Conservation (phyloP, 92 coral and sea anemone species). For the Porites lobata region DNA sequence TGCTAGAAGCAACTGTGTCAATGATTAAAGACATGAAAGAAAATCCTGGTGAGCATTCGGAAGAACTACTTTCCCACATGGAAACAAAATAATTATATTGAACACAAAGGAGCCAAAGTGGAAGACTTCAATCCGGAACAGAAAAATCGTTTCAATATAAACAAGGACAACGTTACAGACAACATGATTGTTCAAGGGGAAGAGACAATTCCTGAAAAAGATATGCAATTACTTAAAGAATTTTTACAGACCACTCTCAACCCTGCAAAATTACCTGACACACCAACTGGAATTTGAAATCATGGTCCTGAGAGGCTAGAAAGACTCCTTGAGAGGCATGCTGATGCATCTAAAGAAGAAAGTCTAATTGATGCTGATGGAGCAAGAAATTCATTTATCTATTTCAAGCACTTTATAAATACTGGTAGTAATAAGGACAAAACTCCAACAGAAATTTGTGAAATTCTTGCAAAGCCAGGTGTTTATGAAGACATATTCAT, state of each 20-base stretch:
- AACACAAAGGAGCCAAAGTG: constrained; percentile 52
- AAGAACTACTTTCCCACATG: constrained; percentile 35
- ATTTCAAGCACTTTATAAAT: no score
- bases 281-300: not conserved
- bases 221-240: constrained; percentile 43
- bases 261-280: constrained; percentile 26
- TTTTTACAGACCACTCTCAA: constrained; percentile 33
- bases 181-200: constrained; percentile 38
- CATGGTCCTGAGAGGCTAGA: constrained; percentile 30
- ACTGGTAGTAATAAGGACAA: no score
- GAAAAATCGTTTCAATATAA: constrained; percentile 50
- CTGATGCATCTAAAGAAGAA: not conserved
- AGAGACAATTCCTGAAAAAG: constrained; percentile 52
- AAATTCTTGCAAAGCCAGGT: no score
- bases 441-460: no score
- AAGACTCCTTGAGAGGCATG: constrained; percentile 30
- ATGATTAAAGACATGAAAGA: constrained; percentile 34
- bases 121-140: constrained; percentile 34
- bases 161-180: constrained; percentile 17
- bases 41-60: constrained; percentile 34
- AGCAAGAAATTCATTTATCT: no score
- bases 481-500: no score
- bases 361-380: not conserved
- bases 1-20: constrained; percentile 49
- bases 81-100: constrained; percentile 36